Percentiles rank a stretch among this genome's conserved stretches.
Evolutionary conservation across 2,113 vertebrate species (phyloP).

Genomic region (Danio rerio): DNA sequence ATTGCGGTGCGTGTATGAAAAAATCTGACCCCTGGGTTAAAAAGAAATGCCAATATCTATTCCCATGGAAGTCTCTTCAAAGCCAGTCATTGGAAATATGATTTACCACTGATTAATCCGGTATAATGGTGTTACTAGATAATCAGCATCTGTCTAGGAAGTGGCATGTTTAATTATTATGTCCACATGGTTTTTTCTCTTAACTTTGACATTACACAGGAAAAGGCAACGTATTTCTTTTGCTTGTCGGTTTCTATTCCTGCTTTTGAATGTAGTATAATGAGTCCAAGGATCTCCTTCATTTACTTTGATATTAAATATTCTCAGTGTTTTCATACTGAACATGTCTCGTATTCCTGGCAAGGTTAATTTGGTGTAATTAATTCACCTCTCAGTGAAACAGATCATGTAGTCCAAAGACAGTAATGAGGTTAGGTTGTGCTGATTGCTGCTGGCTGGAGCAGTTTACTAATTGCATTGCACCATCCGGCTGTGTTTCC

Average conservation of each 20-base stretch:
- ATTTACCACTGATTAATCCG: slow-evolving; percentile 20
- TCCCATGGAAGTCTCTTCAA: slow-evolving; percentile 43
- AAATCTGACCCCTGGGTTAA: slow-evolving; percentile 47
- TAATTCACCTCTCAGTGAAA: slow-evolving; percentile 40
- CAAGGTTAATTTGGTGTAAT: slow-evolving; percentile 41
- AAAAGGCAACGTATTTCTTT: neutral
- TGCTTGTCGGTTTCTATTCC: neutral
- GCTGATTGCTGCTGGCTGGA: slow-evolving; percentile 44
- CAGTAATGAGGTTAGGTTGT: slow-evolving; percentile 37
- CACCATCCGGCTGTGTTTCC: slow-evolving; percentile 30
- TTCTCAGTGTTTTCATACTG: neutral
- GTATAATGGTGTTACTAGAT: slow-evolving; percentile 25
- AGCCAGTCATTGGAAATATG: slow-evolving; percentile 45
- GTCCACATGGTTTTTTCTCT: neutral
- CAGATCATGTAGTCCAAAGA: slow-evolving; percentile 34
- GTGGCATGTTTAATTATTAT: slow-evolving; percentile 13
- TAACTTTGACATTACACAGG: neutral
- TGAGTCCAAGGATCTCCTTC: neutral
- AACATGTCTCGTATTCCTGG: slow-evolving; percentile 13
- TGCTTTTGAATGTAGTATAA: neutral
- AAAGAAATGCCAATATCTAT: slow-evolving; percentile 48
- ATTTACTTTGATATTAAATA: slow-evolving; percentile 8
- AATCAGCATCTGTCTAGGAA: slow-evolving; percentile 14
- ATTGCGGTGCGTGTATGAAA: slow-evolving; percentile 20
- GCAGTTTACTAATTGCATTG: slow-evolving; percentile 41